A percentile compares a stretch with the other conserved stretches of the same genome.
phyloP scores from a whole-genome alignment of 2,113 vertebrate species.

The Ctenodactylus gundi region DNA sequence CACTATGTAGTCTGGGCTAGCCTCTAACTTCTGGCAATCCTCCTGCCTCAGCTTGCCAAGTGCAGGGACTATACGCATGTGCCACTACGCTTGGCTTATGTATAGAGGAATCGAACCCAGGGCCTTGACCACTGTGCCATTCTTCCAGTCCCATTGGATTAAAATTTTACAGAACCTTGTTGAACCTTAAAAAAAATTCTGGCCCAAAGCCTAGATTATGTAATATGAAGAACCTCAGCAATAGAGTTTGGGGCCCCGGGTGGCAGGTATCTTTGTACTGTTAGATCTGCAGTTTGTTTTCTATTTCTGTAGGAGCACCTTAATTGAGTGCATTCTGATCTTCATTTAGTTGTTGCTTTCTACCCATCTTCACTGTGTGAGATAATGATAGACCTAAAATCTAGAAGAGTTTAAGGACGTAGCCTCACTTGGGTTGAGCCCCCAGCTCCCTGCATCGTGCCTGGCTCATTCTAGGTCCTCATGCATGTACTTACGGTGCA shows the following conservation, averaged over 20 bases:
- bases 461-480: background rate
- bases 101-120: no score
- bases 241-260: background rate
- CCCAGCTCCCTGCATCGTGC: background rate
- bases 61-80: no score
- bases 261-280: background rate
- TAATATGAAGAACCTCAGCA: background rate
- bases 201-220: background rate
- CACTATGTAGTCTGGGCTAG: no score
- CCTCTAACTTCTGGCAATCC: no score
- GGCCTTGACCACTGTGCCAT: no score
- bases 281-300: background rate
- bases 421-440: background rate
- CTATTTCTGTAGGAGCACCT: background rate
- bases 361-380: background rate
- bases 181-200: background rate
- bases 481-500: background rate
- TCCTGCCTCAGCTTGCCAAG: no score
- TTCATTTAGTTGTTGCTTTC: conserved; percentile 3
- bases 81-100: no score
- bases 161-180: no score
- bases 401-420: background rate
- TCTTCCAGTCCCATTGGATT: no score
- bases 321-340: background rate
- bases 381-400: conserved; percentile 16